A percentile compares a stretch with the other conserved stretches of the same genome.
Evolutionary conservation across 2,888 invertebrate species (phyloP).

Genomic region (Crepidodera aurea): DNA sequence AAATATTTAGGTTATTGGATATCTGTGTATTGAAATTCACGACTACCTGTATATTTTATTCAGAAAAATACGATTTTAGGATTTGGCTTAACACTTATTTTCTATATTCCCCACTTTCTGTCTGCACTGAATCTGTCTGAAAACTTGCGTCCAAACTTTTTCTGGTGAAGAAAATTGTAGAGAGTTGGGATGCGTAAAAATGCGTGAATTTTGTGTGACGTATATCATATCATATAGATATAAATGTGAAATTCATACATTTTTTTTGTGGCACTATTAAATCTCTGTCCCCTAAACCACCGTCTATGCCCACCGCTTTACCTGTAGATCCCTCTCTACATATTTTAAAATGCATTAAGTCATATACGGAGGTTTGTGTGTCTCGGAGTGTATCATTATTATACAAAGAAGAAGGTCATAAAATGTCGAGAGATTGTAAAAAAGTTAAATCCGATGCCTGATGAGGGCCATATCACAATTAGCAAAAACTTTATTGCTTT

Average conservation of each 20-base stretch:
- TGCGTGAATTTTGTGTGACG: too few relatives aligned
- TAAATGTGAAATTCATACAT: neutral
- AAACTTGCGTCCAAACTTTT: neutral
- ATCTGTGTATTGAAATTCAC: too few relatives aligned
- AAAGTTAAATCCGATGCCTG: slow-evolving; percentile 3
- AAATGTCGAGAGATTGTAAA: slow-evolving; percentile 8
- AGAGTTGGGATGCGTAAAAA: too few relatives aligned
- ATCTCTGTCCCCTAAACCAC: neutral
- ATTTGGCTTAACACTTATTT: too few relatives aligned
- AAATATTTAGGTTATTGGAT: too few relatives aligned
- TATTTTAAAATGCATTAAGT: slow-evolving; percentile 53
- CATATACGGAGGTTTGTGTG: slow-evolving; percentile 38
- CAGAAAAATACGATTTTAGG: too few relatives aligned
- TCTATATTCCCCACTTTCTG: too few relatives aligned
- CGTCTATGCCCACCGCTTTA: slow-evolving; percentile 15
- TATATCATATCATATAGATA: too few relatives aligned
- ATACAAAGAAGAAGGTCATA: slow-evolving; percentile 10
- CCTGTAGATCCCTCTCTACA: slow-evolving; percentile 36
- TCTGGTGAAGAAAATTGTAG: neutral
- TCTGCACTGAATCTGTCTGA: too few relatives aligned
- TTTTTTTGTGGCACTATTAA: neutral
- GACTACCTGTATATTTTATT: too few relatives aligned
- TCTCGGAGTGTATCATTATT: slow-evolving; percentile 9
- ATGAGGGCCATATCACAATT: slow-evolving; percentile 15
- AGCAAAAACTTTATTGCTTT: slow-evolving; percentile 1